phyloP scores from a whole-genome alignment of 2,888 invertebrate species.

The Mesorhabditis sp. region DNA sequence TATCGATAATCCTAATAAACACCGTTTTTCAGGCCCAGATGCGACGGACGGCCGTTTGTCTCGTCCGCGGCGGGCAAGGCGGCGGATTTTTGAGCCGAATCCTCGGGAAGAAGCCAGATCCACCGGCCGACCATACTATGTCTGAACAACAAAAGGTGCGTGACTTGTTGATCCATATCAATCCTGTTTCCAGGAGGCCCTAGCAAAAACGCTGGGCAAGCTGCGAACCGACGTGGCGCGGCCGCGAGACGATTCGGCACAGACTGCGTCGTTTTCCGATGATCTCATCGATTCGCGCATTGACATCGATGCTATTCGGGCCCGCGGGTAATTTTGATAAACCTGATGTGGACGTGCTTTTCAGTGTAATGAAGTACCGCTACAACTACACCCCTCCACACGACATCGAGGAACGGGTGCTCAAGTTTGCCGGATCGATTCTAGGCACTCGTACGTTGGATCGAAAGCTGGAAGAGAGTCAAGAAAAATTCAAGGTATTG shows the following conservation, averaged over 20 bases:
- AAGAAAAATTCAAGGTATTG: conserved; percentile 14
- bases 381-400: conserved; percentile 29
- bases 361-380: conserved; percentile 30
- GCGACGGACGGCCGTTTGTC: not conserved
- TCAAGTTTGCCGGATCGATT: conserved; percentile 12
- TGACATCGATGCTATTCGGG: conserved; percentile 46
- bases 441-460: conserved; percentile 12
- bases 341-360: conserved; percentile 8
- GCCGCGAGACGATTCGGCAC: not conserved
- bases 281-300: conserved; percentile 23
- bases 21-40: not conserved
- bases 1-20: no score
- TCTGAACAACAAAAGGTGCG: no score
- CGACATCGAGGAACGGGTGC: conserved; percentile 18
- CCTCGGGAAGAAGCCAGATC: no score
- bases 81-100: not conserved
- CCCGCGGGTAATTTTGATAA: conserved; percentile 38
- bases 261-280: conserved; percentile 18
- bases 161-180: no score
- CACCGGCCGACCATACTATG: no score
- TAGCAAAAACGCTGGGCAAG: not conserved
- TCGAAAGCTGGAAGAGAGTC: conserved; percentile 15
- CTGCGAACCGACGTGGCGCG: conserved; percentile 15
- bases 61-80: not conserved
- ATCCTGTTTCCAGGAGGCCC: no score